phyloP scores from a whole-genome alignment of 1,140 invertebrate genomes.

The Pemphigus obesinymphae region DNA sequence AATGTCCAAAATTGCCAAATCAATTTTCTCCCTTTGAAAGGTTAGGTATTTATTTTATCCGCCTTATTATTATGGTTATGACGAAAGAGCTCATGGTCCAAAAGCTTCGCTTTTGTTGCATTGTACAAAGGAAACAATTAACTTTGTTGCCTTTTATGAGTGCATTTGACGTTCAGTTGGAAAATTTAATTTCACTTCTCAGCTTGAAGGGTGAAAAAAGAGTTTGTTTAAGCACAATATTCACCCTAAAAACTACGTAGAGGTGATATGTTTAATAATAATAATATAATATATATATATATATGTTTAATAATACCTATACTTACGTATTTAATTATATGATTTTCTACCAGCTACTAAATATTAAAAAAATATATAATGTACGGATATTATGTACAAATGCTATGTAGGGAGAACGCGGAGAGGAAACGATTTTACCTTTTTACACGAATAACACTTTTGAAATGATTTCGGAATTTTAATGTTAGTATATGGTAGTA shows the following conservation, averaged over 20 bases:
- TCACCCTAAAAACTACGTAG: not conserved
- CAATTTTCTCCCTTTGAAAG: not conserved
- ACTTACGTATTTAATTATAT: too few species aligned
- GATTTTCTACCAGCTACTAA: too few species aligned
- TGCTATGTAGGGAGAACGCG: too few species aligned
- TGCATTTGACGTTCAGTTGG: not conserved
- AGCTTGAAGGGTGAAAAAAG: not conserved
- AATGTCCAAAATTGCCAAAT: not conserved
- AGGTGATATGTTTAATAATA: not conserved
- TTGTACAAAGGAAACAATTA: constrained; percentile 11
- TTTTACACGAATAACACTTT: too few species aligned
- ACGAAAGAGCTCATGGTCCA: not conserved
- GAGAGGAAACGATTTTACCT: too few species aligned
- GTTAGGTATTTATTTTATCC: not conserved
- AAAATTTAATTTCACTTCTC: not conserved
- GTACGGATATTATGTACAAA: too few species aligned
- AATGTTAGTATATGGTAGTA: too few species aligned
- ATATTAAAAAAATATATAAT: too few species aligned
- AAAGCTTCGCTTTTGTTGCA: not conserved
- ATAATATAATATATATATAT: not conserved
- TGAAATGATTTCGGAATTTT: too few species aligned
- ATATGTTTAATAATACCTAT: too few species aligned
- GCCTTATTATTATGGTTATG: not conserved
- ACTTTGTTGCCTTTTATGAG: not conserved
- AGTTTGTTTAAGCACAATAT: not conserved